phyloP scores from a whole-genome alignment of 2,113 vertebrate genomes.

The Mus musculus region DNA sequence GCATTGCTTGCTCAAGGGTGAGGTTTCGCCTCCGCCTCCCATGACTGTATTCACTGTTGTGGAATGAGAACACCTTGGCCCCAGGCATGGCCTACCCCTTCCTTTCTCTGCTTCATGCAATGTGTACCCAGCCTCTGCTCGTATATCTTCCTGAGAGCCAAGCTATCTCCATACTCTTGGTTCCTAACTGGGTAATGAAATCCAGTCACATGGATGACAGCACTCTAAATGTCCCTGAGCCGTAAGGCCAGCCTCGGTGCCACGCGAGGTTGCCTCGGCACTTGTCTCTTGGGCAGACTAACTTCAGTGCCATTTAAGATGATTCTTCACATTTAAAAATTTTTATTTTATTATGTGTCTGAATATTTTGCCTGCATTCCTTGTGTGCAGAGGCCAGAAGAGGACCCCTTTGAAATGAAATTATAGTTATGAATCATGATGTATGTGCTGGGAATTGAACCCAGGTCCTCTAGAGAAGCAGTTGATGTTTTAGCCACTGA shows the following conservation, averaged over 20 bases:
- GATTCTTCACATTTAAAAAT: not conserved
- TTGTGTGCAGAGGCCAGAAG: not conserved
- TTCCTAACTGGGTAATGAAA: not conserved
- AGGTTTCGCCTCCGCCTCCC: not conserved
- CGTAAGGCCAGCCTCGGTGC: not conserved
- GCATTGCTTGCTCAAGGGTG: not conserved
- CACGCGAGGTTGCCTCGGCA: not conserved
- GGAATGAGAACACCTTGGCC: not conserved
- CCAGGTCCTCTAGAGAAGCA: not conserved
- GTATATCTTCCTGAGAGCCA: not conserved
- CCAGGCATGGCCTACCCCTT: not conserved
- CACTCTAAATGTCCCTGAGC: not conserved
- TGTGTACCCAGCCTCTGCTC: rapidly evolving
- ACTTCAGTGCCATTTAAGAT: not conserved
- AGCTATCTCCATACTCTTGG: not conserved
- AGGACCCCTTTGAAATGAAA: not conserved
- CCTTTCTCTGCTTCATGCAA: not conserved
- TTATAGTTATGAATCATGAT: not conserved
- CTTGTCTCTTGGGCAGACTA: not conserved
- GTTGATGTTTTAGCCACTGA: not conserved
- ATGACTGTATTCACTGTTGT: not conserved
- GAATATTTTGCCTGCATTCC: not conserved
- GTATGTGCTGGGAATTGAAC: not conserved
- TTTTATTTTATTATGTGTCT: not conserved
- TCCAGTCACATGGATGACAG: not conserved